Evolutionary conservation across 92 coral and sea anemone genomes (phyloP).

Genomic region (Paramuricea clavata): DNA sequence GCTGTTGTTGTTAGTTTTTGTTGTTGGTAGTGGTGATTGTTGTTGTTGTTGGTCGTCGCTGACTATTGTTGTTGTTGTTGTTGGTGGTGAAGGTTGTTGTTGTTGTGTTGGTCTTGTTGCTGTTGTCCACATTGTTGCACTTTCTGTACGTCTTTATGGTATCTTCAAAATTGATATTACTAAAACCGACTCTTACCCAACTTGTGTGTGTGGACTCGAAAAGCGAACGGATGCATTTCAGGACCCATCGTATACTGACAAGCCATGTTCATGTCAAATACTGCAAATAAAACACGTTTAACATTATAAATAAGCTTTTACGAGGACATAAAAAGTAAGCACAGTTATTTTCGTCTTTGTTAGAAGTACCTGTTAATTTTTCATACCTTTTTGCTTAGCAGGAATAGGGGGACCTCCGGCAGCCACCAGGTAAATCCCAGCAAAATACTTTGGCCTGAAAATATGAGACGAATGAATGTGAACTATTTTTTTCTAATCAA

Average conservation of each 20-base stretch:
- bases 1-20: background rate
- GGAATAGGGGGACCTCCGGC: slow-evolving; percentile 82
- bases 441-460: slow-evolving; percentile 77
- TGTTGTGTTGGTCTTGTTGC: too few species aligned
- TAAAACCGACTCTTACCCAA: slow-evolving; percentile 72
- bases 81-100: background rate
- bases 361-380: too few species aligned
- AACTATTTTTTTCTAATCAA: background rate
- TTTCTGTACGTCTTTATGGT: too few species aligned
- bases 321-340: too few species aligned
- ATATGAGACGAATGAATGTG: too few species aligned
- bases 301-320: too few species aligned
- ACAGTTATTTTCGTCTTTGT: too few species aligned
- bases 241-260: slow-evolving; percentile 76
- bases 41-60: background rate
- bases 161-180: too few species aligned
- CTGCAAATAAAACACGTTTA: slow-evolving; percentile 63
- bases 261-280: slow-evolving; percentile 84
- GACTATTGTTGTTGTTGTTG: background rate
- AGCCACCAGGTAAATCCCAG: slow-evolving; percentile 83
- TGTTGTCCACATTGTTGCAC: too few species aligned
- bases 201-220: slow-evolving; percentile 92
- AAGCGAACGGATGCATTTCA: slow-evolving; percentile 92
- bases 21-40: background rate
- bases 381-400: slow-evolving; percentile 74